Evolutionary conservation across 1,140 invertebrate species (phyloP).

Genomic region (Caerostris darwini): DNA sequence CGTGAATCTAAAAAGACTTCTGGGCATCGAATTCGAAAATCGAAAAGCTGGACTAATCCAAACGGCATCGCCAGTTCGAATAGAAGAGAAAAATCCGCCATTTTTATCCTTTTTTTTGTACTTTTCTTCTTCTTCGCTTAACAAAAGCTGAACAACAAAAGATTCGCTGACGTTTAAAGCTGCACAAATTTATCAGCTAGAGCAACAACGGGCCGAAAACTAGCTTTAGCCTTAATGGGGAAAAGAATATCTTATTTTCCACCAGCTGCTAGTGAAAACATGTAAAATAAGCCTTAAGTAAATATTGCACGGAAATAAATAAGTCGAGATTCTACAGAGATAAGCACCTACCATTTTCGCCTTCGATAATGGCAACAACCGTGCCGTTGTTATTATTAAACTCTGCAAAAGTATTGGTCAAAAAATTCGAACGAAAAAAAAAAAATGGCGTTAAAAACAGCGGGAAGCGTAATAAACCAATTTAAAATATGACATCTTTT

Average conservation of each 20-base stretch:
- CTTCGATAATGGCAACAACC: conserved; percentile 50
- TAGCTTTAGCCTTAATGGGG: conserved; percentile 2
- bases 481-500: conserved; percentile 63
- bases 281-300: conserved; percentile 48
- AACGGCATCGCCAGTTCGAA: not conserved
- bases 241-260: conserved; percentile 49
- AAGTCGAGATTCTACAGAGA: conserved; percentile 42
- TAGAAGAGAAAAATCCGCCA: conserved; percentile 2
- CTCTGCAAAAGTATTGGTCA: conserved; percentile 23
- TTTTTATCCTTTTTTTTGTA: not conserved
- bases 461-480: conserved; percentile 28
- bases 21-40: conserved; percentile 61
- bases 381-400: conserved; percentile 20
- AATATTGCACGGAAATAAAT: conserved; percentile 37
- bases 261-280: conserved; percentile 31
- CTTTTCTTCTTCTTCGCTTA: not conserved
- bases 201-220: not conserved
- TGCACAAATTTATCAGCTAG: conserved; percentile 49
- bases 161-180: not conserved
- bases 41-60: conserved; percentile 46
- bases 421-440: not conserved
- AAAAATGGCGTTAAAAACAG: not conserved
- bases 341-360: conserved; percentile 33
- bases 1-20: conserved; percentile 25
- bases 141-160: conserved; percentile 61